Conservation (phyloP, 2,888 invertebrate species). For the Drosophila buzzatii region DNA sequence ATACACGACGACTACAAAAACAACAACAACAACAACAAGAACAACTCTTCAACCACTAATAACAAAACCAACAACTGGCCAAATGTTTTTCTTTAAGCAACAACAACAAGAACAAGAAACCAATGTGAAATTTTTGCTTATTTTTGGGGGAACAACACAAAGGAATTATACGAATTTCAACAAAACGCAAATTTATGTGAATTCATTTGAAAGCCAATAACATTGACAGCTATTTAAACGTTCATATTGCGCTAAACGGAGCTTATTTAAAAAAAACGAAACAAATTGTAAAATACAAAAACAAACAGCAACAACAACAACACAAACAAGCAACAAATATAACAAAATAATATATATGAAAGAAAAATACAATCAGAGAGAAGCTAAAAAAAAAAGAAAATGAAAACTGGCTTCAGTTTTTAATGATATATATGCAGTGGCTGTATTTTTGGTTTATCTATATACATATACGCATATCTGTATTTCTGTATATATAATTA, state of each 20-base stretch:
- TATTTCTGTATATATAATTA: not conserved
- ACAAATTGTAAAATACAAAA: not conserved
- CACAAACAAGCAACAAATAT: conserved; percentile 45
- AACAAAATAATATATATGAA: conserved; percentile 17
- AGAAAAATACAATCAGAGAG: conserved; percentile 27
- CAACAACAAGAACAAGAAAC: conserved; percentile 39
- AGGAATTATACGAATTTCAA: conserved; percentile 85
- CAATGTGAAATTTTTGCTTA: conserved; percentile 66
- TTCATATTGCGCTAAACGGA: conserved; percentile 77
- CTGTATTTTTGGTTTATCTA: conserved; percentile 60
- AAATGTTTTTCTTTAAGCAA: conserved; percentile 54
- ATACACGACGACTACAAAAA: conserved; percentile 28
- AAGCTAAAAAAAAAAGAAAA: conserved; percentile 17
- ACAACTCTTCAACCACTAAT: conserved; percentile 27
- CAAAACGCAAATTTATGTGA: conserved; percentile 56
- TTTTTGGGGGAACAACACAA: conserved; percentile 83
- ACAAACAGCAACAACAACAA: conserved; percentile 17
- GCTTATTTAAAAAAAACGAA: conserved; percentile 64
- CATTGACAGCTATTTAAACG: conserved; percentile 69
- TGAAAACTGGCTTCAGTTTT: conserved; percentile 34
- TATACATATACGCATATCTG: not conserved
- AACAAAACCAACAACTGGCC: conserved; percentile 43
- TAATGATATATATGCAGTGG: conserved; percentile 46
- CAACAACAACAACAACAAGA: conserved; percentile 34
- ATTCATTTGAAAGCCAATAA: conserved; percentile 51